Percentiles rank a stretch among this genome's conserved stretches.
These are phyloP conservation scores for Anastatus disparis DNA, from an alignment of 1,140 invertebrate genomes.

Conservation along the genomic window DNA sequence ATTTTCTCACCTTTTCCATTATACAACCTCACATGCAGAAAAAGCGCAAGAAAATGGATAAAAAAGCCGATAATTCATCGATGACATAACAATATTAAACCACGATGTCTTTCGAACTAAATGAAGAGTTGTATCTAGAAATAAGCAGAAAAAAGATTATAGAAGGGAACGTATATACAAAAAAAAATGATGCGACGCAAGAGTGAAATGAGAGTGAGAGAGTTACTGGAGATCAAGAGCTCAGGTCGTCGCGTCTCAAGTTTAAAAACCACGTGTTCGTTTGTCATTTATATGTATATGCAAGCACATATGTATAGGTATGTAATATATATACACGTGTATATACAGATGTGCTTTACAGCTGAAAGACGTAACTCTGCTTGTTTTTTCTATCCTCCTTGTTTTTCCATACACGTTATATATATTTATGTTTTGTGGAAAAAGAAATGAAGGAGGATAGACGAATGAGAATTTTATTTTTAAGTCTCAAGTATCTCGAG, in stretches of 20 bases:
- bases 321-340: neutral
- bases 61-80: no score
- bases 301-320: no score
- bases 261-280: neutral
- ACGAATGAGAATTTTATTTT: constrained; percentile 10
- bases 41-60: no score
- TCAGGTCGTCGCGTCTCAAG: neutral
- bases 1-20: no score
- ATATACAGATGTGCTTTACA: neutral
- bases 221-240: constrained; percentile 20
- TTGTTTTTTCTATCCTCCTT: constrained; percentile 8
- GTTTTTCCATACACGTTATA: no score
- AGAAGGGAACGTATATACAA: no score
- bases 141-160: no score
- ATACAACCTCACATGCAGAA: no score
- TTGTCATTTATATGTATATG: no score
- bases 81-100: no score
- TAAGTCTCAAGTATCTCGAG: neutral
- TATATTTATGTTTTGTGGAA: constrained; percentile 6
- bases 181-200: constrained; percentile 26
- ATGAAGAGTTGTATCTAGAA: no score
- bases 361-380: neutral
- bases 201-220: neutral
- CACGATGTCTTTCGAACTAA: no score
- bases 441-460: neutral